These are phyloP conservation scores for Encarsia formosa DNA, from an alignment of 2,888 invertebrate genomes.

Conservation along the genomic window DNA sequence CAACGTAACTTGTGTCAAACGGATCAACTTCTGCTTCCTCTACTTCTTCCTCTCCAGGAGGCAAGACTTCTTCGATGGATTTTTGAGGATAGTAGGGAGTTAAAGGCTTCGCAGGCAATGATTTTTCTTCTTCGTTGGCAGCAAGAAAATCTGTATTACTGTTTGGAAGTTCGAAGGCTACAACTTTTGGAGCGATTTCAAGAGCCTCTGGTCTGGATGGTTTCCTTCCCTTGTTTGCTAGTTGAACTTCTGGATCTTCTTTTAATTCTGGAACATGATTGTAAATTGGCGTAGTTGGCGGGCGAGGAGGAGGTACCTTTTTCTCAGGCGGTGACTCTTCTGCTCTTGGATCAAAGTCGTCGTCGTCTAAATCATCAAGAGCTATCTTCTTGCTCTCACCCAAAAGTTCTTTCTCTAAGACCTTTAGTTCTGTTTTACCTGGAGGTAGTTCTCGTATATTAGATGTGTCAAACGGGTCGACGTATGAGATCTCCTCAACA, in stretches of 20 bases:
- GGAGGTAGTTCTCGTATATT: constrained; percentile 68
- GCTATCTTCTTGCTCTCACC: constrained; percentile 48
- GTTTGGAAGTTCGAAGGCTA: constrained; percentile 61
- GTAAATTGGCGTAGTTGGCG: constrained; percentile 17
- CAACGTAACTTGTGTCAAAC: constrained; percentile 64
- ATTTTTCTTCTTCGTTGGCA: constrained; percentile 57
- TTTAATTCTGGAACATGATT: constrained; percentile 7
- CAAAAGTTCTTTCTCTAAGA: constrained; percentile 73
- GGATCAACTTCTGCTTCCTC: constrained; percentile 56
- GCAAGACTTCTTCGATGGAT: constrained; percentile 55
- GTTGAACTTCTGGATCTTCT: constrained; percentile 3
- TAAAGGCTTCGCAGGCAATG: constrained; percentile 64
- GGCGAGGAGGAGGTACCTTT: constrained; percentile 29
- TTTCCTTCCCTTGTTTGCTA: constrained; percentile 39
- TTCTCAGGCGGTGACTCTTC: constrained; percentile 47
- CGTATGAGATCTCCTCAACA: constrained; percentile 59
- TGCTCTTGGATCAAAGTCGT: constrained; percentile 78
- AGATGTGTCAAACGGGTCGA: constrained; percentile 86
- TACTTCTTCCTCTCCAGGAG: constrained; percentile 55
- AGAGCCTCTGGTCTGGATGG: constrained; percentile 64
- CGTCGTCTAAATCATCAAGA: constrained; percentile 62
- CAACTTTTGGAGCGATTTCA: constrained; percentile 50
- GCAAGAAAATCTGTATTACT: constrained; percentile 56
- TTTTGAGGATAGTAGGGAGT: constrained; percentile 74
- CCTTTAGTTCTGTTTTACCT: constrained; percentile 73